Evolutionary conservation across 2,113 vertebrate genomes (phyloP), one percentile per base, ranked within the genome.

Genomic region (Cariama cristata): DNA sequence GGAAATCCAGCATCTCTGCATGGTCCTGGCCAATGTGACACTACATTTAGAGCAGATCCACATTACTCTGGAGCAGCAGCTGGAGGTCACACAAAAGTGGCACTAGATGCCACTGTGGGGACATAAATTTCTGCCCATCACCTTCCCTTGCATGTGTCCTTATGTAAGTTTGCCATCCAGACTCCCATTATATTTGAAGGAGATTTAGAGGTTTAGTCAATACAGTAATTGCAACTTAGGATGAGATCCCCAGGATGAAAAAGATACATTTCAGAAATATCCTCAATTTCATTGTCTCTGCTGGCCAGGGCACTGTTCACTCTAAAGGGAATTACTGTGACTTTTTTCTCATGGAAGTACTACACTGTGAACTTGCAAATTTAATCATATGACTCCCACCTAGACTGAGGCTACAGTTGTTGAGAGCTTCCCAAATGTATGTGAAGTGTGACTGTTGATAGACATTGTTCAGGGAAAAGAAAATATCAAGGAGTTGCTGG

Each of bases 101-200:
- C 27, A 62, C 42, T 49, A 50, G 52, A 9, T 53, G 44, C n/a
- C n/a, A 35, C 30, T 17, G 12, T 53, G 38, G 38, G n/a, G 53
- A 50, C 20, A 75, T 5, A 30, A 62, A 4, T 63, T 79, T 63
- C 14, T 74, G 7, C 33, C 45, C 21, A 49, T 52, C 27, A 33
- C 17, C 14, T 60, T 85, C 6, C 14, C 5, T 28, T 66, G 4
- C 0, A 0, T 15, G 6, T 52, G 23, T 44, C 28, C 62, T 56
- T 49, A 18, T 32, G 30, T 38, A 56, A 63, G 26, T 23, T 75
- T 86, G 5, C 47, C 67, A 58, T 27, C 47, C 66, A 47, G 8
- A 28, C 8, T 45, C 12, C 18, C 21, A 35, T 62, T 62, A 16
- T 30, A 49, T 75, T 82, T 66, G 32, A 82, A 28, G 11, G 18